Percentiles rank a stretch among this genome's conserved stretches.
phyloP scores from a whole-genome alignment of 1,140 invertebrate species.

The Aphelenchoides besseyi region DNA sequence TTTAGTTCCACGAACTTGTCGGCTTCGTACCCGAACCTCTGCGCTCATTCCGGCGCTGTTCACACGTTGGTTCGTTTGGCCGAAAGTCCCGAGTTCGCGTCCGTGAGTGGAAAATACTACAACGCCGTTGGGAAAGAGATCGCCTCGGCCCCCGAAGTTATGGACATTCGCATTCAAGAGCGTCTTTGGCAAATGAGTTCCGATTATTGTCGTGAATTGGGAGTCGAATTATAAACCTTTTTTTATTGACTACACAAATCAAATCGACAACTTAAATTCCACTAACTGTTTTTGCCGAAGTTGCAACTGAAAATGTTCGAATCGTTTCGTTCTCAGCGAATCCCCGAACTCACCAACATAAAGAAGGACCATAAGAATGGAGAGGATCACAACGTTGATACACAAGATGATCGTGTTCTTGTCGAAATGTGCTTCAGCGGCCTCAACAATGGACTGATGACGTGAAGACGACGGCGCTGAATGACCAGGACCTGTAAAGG shows the following conservation, averaged over 20 bases:
- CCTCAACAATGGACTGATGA: slow-evolving; percentile 44
- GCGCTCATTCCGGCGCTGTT: slow-evolving; percentile 30
- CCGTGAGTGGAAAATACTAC: slow-evolving; percentile 47
- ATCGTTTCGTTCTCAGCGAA: too few species aligned
- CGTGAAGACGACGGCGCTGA: neutral
- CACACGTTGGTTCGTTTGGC: slow-evolving; percentile 34
- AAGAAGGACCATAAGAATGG: slow-evolving; percentile 46
- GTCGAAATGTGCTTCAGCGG: slow-evolving; percentile 50
- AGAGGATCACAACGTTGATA: slow-evolving; percentile 49
- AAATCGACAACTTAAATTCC: neutral
- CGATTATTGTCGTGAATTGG: neutral
- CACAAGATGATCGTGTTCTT: slow-evolving; percentile 54
- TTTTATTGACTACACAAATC: too few species aligned
- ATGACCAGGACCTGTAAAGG: too few species aligned
- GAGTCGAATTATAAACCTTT: too few species aligned
- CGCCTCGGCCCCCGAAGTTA: slow-evolving; percentile 23
- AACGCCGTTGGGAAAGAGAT: slow-evolving; percentile 49
- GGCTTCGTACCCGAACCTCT: slow-evolving; percentile 33
- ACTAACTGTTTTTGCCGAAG: slow-evolving; percentile 37
- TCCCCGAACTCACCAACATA: too few species aligned
- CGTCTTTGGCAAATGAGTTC: slow-evolving; percentile 22
- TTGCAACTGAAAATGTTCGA: too few species aligned
- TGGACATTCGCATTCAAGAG: slow-evolving; percentile 41
- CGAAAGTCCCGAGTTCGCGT: slow-evolving; percentile 27
- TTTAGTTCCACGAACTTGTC: slow-evolving; percentile 5